Evolutionary conservation across 2,797 vertebrate genomes (phyloP).

Genomic region (Crocodylus rhombifer): DNA sequence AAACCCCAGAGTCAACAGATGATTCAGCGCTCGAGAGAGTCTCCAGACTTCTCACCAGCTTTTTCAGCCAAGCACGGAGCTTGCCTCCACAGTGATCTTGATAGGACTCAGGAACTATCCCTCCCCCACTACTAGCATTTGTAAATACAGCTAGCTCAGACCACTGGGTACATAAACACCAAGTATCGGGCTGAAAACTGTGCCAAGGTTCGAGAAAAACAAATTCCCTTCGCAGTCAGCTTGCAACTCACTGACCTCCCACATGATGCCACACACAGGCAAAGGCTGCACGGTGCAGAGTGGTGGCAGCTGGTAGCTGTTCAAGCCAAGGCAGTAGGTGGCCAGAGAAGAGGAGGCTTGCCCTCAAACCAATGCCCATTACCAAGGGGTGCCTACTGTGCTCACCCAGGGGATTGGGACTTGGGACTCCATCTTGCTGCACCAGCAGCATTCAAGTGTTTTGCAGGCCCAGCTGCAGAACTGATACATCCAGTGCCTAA

Average conservation of each 20-base stretch:
- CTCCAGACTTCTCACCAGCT: background rate
- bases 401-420: background rate
- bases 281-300: background rate
- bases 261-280: background rate
- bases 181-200: background rate
- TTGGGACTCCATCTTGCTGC: background rate
- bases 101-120: background rate
- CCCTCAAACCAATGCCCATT: background rate
- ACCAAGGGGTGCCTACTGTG: background rate
- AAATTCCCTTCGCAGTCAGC: background rate
- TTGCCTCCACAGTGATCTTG: background rate
- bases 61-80: background rate
- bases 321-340: background rate
- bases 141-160: background rate
- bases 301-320: background rate
- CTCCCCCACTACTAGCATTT: background rate
- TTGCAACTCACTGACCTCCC: accelerated
- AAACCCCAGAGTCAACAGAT: background rate
- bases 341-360: background rate
- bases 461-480: too few species aligned
- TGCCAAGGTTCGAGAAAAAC: accelerated
- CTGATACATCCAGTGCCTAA: too few species aligned
- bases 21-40: background rate
- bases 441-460: too few species aligned
- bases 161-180: background rate